phyloP scores from a whole-genome alignment of 2,113 vertebrate genomes.

The Ondatra zibethicus region DNA sequence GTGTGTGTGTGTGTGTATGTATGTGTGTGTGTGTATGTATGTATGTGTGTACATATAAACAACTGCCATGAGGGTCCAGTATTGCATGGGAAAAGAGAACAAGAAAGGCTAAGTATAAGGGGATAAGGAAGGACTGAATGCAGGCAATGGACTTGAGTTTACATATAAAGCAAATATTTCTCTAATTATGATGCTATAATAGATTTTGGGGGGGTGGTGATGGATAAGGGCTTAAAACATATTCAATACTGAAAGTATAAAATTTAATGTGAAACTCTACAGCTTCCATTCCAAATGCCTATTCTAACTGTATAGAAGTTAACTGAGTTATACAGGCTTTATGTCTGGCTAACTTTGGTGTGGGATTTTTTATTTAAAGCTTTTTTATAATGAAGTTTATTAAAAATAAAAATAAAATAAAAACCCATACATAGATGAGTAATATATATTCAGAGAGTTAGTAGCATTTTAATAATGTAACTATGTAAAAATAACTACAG shows the following conservation, averaged over 20 bases:
- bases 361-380: neutral
- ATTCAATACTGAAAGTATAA: neutral
- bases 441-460: neutral
- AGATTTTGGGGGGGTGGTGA: neutral
- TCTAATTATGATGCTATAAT: neutral
- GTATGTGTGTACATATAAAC: too few relatives aligned
- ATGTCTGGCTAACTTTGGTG: neutral
- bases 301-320: neutral
- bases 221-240: neutral
- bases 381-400: neutral
- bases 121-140: neutral
- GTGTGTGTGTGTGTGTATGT: too few relatives aligned
- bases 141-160: neutral
- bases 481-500: neutral
- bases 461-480: neutral
- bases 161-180: neutral
- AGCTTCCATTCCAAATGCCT: neutral
- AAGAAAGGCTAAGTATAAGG: neutral
- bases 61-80: neutral
- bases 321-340: neutral
- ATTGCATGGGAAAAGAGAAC: neutral
- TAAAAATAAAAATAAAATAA: neutral
- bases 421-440: neutral
- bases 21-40: too few relatives aligned
- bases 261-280: neutral